Evolutionary conservation across 2,888 invertebrate genomes (phyloP).

Genomic region (Dendrolimus houi): DNA sequence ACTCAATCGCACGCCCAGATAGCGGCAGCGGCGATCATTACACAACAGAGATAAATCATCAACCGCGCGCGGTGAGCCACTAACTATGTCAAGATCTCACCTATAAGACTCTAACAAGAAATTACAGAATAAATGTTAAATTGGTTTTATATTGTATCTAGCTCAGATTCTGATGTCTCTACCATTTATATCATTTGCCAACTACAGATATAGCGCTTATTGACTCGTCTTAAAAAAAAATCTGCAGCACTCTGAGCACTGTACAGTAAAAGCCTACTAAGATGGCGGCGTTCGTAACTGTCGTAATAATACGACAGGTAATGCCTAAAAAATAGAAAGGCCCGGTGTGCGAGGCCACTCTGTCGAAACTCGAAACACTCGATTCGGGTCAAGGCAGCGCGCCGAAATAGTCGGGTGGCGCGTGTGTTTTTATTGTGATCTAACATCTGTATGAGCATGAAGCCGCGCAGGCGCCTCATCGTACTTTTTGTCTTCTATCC

Average conservation of each 20-base stretch:
- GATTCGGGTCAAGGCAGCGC: constrained; percentile 74
- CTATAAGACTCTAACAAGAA: constrained; percentile 9
- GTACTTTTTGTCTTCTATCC: constrained; percentile 17
- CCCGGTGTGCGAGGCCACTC: constrained; percentile 74
- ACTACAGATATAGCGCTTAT: no score
- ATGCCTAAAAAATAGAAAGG: constrained; percentile 77
- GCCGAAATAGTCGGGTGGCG: constrained; percentile 74
- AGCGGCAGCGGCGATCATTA: constrained; percentile 52
- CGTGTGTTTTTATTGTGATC: constrained; percentile 72
- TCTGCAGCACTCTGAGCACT: neutral
- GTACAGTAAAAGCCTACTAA: constrained; percentile 57
- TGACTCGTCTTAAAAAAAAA: no score
- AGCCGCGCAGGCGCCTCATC: constrained; percentile 32
- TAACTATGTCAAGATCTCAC: constrained; percentile 69
- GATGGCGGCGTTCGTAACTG: constrained; percentile 62
- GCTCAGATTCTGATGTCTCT: neutral
- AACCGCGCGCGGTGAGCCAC: constrained; percentile 52
- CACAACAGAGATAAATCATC: constrained; percentile 68
- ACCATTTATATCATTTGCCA: neutral
- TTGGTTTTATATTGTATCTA: no score
- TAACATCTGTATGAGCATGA: constrained; percentile 61
- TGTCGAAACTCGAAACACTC: constrained; percentile 74
- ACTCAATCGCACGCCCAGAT: constrained; percentile 56
- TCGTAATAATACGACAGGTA: constrained; percentile 75
- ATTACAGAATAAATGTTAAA: neutral